Base-by-base conservation (phyloP, 2,113 vertebrate genomes). In the Bufo gargarizans region DNA sequence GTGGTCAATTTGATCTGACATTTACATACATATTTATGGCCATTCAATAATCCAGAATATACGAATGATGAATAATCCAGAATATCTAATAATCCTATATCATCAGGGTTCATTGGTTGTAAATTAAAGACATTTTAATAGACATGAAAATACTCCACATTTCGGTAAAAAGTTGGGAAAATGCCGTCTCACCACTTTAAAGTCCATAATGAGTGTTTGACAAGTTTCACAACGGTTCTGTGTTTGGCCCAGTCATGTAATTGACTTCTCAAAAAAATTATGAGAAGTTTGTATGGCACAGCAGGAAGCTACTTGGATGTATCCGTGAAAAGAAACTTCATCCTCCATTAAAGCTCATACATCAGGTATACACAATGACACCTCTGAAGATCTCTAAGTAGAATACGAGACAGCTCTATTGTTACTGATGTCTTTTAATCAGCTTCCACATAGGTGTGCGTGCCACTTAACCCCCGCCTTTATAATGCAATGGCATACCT, bases 401-500 rank as follows among this genome's bases (percentile, higher is more conserved):
- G 33, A 72, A 58, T 16, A 17, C 7, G 9, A 67, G 65, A 82
- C 22, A 59, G 45, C 33, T 58, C 77, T 55, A 86, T 87, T 82
- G 86, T 87, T 87, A 69, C 72, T 71, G 3, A 17, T 82, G 63
- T 82, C 65, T 87, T 72, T 50, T 67, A 80, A 81, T 87, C 86
- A 59, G 61, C 77, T 71, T 82, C 53, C 82, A 71, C 11, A 72
- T 87, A 72, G 59, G 65, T 49, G 59, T 72, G 65, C 65, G 16
- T 87, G 86, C 22, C 78, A 72, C 53, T 81, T 65, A 50, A 17
- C 61, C 14, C 19, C 53, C 45, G 33, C 20, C 45, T 69, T 79
- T 72, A 49, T 63, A 79, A 45, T 79, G 47, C 65, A 53, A 76
- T 88, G 56, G 86, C 19, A 47, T n/a, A 82, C 56, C 63, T 82